Base-by-base conservation (phyloP, 1,140 invertebrate genomes). In the Cotesia typhae region DNA sequence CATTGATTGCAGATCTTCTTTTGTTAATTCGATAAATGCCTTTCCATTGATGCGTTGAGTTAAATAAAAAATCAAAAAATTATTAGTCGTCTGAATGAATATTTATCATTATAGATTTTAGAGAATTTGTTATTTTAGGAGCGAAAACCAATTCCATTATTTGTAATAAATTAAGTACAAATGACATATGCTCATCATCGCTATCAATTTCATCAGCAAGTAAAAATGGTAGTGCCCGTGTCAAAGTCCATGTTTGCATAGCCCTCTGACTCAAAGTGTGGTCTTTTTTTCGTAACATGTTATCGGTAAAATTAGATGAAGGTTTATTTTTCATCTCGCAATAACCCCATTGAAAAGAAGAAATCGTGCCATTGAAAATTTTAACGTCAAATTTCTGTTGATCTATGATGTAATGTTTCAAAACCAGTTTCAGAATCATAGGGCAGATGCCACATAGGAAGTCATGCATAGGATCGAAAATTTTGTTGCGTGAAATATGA, bases 111-210 rank as follows among this genome's bases (percentile, higher is more conserved):
- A 14, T 14, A n/a, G n/a, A n/a, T n/a, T n/a, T n/a, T n/a, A 80
- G 69, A 55, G 55, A 59, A 28, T 61, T 41, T 28, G 41, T 12
- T 28, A 81, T 65, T 72, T 77, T 77, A 52, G 71, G 70, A 6
- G 68, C n/a, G n/a, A 80, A 20, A 17, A 80, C 67, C 64, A 81
- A 76, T 20, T 77, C 77, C 78, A 80, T 82, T 38, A 82, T 76
- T 60, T 74, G 28, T 28, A 81, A 57, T 52, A 78, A 74, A 51
- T 66, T 47, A 12, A 75, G 4, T 57, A 81, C 66, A 6, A 79
- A 38, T 57, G 55, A 9, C 77, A 81, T 74, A 36, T 79, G 28
- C 51, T 65, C 51, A 75, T 81, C 71, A 38, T 55, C 57, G 41
- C 47, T 47, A 52, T 36, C 7, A 37, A 81, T 65, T 70, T 77